phyloP scores from a whole-genome alignment of 2,888 invertebrate species.

The Drosophila paramelanica region DNA sequence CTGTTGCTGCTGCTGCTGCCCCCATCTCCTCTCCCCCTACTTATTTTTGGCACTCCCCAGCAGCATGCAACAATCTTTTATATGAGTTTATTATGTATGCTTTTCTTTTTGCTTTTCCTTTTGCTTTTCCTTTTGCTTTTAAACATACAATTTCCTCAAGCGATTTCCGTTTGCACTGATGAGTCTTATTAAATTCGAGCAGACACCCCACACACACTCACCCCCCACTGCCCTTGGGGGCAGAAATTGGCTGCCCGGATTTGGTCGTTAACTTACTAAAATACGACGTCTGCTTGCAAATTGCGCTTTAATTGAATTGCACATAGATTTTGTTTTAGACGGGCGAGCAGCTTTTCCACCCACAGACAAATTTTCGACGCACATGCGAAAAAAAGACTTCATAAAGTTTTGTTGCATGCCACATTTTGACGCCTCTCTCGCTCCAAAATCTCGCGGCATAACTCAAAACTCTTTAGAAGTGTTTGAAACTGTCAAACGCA shows the following conservation, averaged over 20 bases:
- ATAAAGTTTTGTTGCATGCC: conserved; percentile 38
- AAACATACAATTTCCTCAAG: conserved; percentile 82
- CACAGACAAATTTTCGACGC: conserved; percentile 32
- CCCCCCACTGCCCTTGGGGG: background rate
- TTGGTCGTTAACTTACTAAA: conserved; percentile 68
- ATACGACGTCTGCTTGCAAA: conserved; percentile 72
- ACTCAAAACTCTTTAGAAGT: conserved; percentile 67
- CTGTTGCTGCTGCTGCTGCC: background rate
- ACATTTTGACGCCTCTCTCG: conserved; percentile 38
- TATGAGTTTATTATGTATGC: conserved; percentile 80
- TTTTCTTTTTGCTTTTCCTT: conserved; percentile 64
- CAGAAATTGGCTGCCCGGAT: conserved; percentile 30
- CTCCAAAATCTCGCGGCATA: conserved; percentile 45
- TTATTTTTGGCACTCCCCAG: conserved; percentile 21
- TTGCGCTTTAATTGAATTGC: conserved; percentile 78
- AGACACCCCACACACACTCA: background rate
- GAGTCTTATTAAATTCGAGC: conserved; percentile 75
- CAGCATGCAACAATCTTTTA: conserved; percentile 78
- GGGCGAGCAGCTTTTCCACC: background rate
- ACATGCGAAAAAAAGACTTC: background rate
- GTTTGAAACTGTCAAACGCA: conserved; percentile 77
- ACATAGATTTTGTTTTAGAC: conserved; percentile 56
- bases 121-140: conserved; percentile 69
- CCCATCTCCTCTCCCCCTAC: background rate
- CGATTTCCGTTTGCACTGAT: conserved; percentile 80